phyloP scores from a whole-genome alignment of 2,113 vertebrate species.

The Perca schrenkii region DNA sequence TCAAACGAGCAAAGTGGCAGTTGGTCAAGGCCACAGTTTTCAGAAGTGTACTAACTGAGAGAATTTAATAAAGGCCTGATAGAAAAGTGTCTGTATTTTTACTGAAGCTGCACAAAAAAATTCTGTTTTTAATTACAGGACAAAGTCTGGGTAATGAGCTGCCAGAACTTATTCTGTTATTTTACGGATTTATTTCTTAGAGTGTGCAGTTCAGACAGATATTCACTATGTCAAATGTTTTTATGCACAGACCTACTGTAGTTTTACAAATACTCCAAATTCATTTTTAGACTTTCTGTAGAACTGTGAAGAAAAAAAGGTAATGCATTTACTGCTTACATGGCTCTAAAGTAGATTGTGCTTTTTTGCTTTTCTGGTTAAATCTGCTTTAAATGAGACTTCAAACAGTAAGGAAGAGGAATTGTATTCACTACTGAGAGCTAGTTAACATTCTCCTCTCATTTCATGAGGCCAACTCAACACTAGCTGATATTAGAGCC shows the following conservation, averaged over 20 bases:
- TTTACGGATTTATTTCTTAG: too few species aligned
- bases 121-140: too few species aligned
- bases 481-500: slow-evolving; percentile 48
- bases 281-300: background rate
- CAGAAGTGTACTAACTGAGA: too few species aligned
- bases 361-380: background rate
- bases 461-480: slow-evolving; percentile 46
- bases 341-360: background rate
- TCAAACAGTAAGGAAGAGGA: slow-evolving; percentile 17
- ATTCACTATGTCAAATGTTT: background rate
- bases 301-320: background rate
- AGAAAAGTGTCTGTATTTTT: too few species aligned
- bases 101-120: too few species aligned
- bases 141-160: too few species aligned
- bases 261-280: background rate
- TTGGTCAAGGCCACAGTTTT: too few species aligned
- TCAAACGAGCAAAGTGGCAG: too few species aligned
- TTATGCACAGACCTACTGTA: background rate
- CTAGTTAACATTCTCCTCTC: slow-evolving; percentile 46
- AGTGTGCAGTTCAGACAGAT: background rate
- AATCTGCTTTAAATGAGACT: slow-evolving; percentile 35
- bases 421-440: slow-evolving; percentile 39
- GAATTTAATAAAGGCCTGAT: too few species aligned
- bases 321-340: background rate
- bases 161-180: too few species aligned